Evolutionary conservation across 2,888 invertebrate species (phyloP), one percentile per base, ranked within the genome.

Genomic region (Piscicola geometra): DNA sequence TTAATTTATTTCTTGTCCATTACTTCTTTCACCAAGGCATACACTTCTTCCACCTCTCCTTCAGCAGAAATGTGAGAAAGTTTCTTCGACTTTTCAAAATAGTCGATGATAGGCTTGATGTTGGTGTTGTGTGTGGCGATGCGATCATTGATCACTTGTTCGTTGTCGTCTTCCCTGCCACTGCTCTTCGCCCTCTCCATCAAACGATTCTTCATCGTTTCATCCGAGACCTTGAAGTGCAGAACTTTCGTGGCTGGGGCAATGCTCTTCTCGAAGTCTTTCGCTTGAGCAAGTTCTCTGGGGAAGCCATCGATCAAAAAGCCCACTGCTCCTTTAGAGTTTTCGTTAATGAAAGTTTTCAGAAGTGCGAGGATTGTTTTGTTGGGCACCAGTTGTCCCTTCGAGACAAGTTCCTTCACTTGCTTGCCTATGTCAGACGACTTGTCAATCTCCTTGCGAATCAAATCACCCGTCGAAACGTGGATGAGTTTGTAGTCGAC

Each of bases 251-350:
- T 1, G 28, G 36, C 52, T 3, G 32, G 32, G 5, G 36, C 73
- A 21, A 64, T 25, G 18, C 28, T 32, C 30, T 73, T 73, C 64
- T 73, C 73, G 56, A 73, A 73, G n/a, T 18, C 12, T 0, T 28
- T 64, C 0, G 52, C 64, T 60, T 73, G 73, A 21, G 33, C 21
- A 0, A 73, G n/a, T n/a, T 73, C 73, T 73, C 64, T 73, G 60
- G 73, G 73, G 25, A 35, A 73, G 1, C 73, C 73, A 25, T 73
- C 73, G 56, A 73, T 73, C 32, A 73, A 5, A 64, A 73, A 73
- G 30, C 73, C 73, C 5, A 32, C 33, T n/a, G 52, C 25, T 30
- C 60, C 64, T 52, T 72, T 50, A 25, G 32, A 28, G 15, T 47
- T 73, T 64, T 73, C 73, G n/a, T 64, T 60, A 35, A 73, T 60